Evolutionary conservation across 2,113 vertebrate species (phyloP), one percentile per base, ranked within the genome.

Genomic region (Hypocryptadius cinnamomeus): DNA sequence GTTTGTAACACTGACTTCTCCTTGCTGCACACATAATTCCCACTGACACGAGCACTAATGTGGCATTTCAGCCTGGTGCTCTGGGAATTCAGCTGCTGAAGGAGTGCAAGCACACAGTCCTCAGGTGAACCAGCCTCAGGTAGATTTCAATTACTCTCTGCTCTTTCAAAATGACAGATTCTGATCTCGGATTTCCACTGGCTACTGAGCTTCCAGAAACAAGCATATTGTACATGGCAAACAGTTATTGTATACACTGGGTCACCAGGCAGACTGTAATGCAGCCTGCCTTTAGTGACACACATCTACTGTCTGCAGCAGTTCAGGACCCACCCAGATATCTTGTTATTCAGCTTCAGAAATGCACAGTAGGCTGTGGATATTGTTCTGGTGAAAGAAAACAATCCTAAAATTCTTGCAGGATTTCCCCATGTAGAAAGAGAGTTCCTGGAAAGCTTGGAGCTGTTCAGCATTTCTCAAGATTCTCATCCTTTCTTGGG

Each of bases 101-200:
- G 56, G 70, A 76, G 15, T 9, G 51, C 59, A 89, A 77, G 70
- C 71, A 73, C 87, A 80, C 0, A 91, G 63, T 30, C 70, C 51
- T 85, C 31, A n/a, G 56, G 73, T 44, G 47, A 91, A 83, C 35
- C 82, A 78, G 85, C 87, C 93, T 44, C 68, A 28, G 89, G 91
- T 74, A 42, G 79, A 83, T 78, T 95, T 91, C 85, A 79, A 60
- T 83, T 85, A 53, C 82, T 53, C 87, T 39, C 82, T 89, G 89
- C 64, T 93, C 68, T 79, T 93, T 85, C 85, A 73, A 74, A 89
- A 81, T 37, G 85, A 92, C 93, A 91, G 91, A 33, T 93, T 80
- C 60, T 56, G 71, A 83, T 79, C 79, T 93, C 79, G 25, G 39
- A 51, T 91, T 94, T 87, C 85, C 79, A 48, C 7, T 64, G 82